These are phyloP conservation scores for Apodemia zela DNA, from an alignment of 2,888 invertebrate genomes.

Conservation along the genomic window DNA sequence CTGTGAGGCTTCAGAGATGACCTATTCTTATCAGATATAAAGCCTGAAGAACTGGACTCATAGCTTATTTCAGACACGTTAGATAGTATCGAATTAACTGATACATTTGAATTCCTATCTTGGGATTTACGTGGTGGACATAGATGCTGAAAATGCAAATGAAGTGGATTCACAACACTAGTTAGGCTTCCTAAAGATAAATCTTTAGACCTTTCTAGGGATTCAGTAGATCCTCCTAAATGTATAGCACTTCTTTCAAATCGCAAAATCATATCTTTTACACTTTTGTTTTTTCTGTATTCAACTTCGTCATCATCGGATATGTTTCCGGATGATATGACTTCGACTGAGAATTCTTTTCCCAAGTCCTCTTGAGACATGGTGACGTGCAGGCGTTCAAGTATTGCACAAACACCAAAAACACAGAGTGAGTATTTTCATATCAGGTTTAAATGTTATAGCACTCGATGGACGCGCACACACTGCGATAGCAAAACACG, in stretches of 20 bases:
- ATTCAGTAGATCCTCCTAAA: constrained; percentile 58
- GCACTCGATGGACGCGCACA: constrained; percentile 57
- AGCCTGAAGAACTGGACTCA: constrained; percentile 74
- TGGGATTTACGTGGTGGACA: constrained; percentile 59
- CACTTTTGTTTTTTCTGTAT: constrained; percentile 59
- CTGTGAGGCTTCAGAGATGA: constrained; percentile 56
- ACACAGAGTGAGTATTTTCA: constrained; percentile 53
- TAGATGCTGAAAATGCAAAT: constrained; percentile 61
- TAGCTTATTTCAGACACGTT: constrained; percentile 69
- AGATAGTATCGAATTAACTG: constrained; percentile 73
- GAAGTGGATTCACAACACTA: constrained; percentile 65
- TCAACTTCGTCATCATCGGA: constrained; percentile 63
- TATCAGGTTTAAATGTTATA: constrained; percentile 54
- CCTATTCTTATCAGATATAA: constrained; percentile 68
- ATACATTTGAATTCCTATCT: constrained; percentile 70
- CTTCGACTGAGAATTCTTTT: constrained; percentile 53
- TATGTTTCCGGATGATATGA: constrained; percentile 50
- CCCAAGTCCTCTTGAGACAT: constrained; percentile 69
- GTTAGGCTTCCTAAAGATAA: constrained; percentile 58
- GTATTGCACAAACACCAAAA: constrained; percentile 55
- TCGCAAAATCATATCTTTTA: constrained; percentile 68
- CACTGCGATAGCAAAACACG: constrained; percentile 49
- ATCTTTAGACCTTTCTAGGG: constrained; percentile 57
- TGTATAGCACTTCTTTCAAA: constrained; percentile 60
- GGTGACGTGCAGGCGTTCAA: constrained; percentile 44